Evolutionary conservation across 2,888 invertebrate species (phyloP).

Genomic region (Ichneumoninae sp.): DNA sequence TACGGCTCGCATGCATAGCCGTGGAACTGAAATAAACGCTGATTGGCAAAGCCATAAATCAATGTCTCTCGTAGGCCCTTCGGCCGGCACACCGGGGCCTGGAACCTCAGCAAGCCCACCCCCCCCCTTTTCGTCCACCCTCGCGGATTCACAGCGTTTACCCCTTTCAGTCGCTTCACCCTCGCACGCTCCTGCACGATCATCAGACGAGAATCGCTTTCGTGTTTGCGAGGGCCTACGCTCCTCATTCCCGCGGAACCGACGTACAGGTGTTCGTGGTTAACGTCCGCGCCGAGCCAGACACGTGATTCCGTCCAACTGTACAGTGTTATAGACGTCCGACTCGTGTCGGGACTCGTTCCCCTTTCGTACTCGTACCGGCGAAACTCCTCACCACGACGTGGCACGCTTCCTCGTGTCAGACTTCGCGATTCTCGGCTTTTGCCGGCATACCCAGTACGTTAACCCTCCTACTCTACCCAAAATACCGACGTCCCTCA

Average conservation of each 20-base stretch:
- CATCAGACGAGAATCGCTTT: constrained; percentile 48
- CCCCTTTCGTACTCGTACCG: constrained; percentile 60
- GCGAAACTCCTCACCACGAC: constrained; percentile 61
- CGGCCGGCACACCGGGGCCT: constrained; percentile 32
- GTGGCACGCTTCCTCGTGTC: constrained; percentile 65
- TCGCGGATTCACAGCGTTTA: constrained; percentile 9
- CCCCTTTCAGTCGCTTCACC: constrained; percentile 41
- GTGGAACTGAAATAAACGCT: constrained; percentile 67
- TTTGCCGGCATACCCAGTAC: background rate
- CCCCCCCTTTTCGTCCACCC: background rate
- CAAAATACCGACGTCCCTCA: constrained; percentile 58
- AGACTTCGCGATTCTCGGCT: constrained; percentile 58
- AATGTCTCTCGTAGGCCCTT: constrained; percentile 64
- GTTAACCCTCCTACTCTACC: constrained; percentile 30
- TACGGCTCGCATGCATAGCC: constrained; percentile 58
- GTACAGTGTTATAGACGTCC: constrained; percentile 64
- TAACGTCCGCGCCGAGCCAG: constrained; percentile 62
- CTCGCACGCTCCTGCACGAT: constrained; percentile 55
- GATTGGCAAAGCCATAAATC: constrained; percentile 73
- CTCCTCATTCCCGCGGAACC: constrained; percentile 59
- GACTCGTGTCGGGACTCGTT: constrained; percentile 64
- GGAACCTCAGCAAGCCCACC: constrained; percentile 42
- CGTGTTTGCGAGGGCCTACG: constrained; percentile 50
- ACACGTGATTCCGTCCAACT: constrained; percentile 67
- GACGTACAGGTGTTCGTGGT: constrained; percentile 71